phyloP scores from a whole-genome alignment of 2,888 invertebrate species.

The Leptogaster cylindrica region DNA sequence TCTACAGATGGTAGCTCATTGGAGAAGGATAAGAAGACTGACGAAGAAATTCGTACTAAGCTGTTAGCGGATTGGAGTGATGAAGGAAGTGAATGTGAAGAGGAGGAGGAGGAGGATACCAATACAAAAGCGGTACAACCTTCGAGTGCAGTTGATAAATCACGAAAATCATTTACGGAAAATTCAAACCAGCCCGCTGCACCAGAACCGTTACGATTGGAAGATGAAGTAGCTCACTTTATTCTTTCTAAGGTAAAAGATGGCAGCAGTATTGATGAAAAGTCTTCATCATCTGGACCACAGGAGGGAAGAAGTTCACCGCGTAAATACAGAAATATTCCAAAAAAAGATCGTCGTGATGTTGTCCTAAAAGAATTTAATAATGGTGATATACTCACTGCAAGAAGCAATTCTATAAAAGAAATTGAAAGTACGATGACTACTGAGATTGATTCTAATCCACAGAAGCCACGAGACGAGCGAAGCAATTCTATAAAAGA shows the following conservation, averaged over 20 bases:
- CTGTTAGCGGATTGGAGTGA: constrained; percentile 82
- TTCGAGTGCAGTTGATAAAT: background rate
- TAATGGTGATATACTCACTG: constrained; percentile 16
- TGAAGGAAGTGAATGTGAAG: constrained; percentile 62
- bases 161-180: background rate
- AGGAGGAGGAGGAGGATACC: constrained; percentile 22
- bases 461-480: background rate
- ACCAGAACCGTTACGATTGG: constrained; percentile 10
- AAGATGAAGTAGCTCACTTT: constrained; percentile 1
- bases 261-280: constrained; percentile 12
- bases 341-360: constrained; percentile 60
- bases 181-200: background rate
- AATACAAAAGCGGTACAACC: constrained; percentile 33
- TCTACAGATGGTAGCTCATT: background rate
- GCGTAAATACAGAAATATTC: constrained; percentile 58
- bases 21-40: constrained; percentile 44
- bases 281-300: background rate
- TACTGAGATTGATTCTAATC: background rate
- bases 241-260: constrained; percentile 7
- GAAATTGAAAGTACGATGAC: background rate
- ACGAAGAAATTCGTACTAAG: constrained; percentile 69
- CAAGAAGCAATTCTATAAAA: background rate
- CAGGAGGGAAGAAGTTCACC: constrained; percentile 2
- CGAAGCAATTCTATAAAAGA: background rate
- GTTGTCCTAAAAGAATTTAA: constrained; percentile 55